Evolutionary conservation across 2,888 invertebrate species (phyloP), one percentile per base, ranked within the genome.

Genomic region (Drosophila kambysellisi): DNA sequence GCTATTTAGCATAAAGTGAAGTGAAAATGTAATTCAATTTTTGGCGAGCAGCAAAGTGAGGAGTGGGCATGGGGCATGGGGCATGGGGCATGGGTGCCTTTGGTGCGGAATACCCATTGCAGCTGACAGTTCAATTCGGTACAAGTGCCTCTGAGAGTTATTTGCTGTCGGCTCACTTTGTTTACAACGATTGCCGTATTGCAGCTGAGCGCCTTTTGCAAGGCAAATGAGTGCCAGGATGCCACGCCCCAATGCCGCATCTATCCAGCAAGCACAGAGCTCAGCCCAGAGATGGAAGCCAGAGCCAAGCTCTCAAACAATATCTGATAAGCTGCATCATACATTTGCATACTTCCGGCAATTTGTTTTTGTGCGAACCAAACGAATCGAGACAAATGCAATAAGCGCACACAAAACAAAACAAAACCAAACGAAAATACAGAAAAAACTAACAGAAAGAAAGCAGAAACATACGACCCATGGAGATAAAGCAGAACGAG

Each of bases 351-450:
- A 88, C 89, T 88, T 88, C 90, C 87, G 83, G 89, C 87, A 88
- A 90, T 90, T 88, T 88, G 89, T 88, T 88, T 90, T 79, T 83
- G 81, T 79, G 76, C 83, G 86, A 74, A 62, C 78, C 82, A 88
- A 90, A 88, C 90, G 90, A 90, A 88, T 87, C 86, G 90, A 83
- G 83, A 75, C 89, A 88, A 88, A 87, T 90, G 90, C 87, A 87
- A 90, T 87, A 88, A 88, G 88, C 87, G 84, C 63, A 74, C 62
- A 75, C 54, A 58, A 76, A 60, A 63, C 33, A 54, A 37, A 50
- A 56, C 53, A 68, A 50, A 46, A 46, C 51, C 25, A 39, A 46
- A 35, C 52, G 50, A 46, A 48, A 56, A 25, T 25, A 25, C 25
- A 25, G 25, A 58, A 62, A 59, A 65, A 62, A 60, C 39, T 20